Conservation (phyloP, 2,797 vertebrate species). For the Microctenopoma steveboyesi region DNA sequence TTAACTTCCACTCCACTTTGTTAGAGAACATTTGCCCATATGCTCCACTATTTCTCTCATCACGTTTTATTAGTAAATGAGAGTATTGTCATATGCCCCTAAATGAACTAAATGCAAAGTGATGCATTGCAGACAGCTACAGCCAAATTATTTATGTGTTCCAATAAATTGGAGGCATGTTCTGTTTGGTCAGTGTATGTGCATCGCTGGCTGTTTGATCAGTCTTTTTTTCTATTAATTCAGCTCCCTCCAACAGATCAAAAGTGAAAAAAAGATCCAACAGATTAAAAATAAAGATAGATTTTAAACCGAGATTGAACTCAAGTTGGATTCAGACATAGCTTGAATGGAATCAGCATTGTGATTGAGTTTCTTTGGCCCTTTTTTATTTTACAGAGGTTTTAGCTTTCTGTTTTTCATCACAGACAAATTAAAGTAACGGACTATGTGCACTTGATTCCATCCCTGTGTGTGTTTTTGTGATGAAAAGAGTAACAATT, state of each 20-base stretch:
- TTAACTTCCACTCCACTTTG: constrained; percentile 52
- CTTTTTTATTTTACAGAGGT: background rate
- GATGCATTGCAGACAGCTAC: constrained; percentile 12
- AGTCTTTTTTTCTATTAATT: background rate
- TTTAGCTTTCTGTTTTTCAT: background rate
- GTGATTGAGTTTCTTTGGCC: constrained; percentile 5
- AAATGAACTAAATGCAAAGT: constrained; percentile 33
- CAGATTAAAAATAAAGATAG: constrained; percentile 28
- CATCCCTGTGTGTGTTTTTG: background rate
- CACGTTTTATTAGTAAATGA: constrained; percentile 60
- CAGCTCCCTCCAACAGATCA: constrained; percentile 15
- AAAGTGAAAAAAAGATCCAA: constrained; percentile 20
- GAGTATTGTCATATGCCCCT: background rate
- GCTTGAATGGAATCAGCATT: background rate
- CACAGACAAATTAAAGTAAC: background rate
- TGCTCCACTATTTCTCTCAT: constrained; percentile 53
- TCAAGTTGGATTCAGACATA: constrained; percentile 30
- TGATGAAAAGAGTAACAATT: background rate
- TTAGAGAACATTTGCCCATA: constrained; percentile 61
- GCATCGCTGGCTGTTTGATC: constrained; percentile 22
- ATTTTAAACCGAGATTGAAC: constrained; percentile 33
- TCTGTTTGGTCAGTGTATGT: background rate
- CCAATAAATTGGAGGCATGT: constrained; percentile 1
- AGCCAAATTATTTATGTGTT: background rate
- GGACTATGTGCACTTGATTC: background rate